Evolutionary conservation across 2,113 vertebrate genomes (phyloP).

Genomic region (Campylorhamphus procurvoides): DNA sequence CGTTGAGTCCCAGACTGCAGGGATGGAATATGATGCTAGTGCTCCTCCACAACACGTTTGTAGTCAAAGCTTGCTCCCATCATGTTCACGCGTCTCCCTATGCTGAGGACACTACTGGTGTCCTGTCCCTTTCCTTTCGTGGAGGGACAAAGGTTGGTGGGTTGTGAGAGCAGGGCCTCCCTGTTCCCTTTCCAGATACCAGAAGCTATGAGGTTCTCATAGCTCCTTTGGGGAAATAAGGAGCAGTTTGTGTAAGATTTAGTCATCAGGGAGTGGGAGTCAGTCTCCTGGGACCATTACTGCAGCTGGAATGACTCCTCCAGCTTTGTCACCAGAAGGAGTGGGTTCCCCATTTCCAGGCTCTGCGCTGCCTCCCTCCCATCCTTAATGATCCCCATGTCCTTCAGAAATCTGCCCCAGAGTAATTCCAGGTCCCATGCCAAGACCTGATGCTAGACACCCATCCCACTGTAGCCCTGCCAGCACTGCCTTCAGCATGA

Average conservation of each 20-base stretch:
- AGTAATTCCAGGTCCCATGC: neutral
- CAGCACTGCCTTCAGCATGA: fast-evolving
- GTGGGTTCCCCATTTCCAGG: neutral
- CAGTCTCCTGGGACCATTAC: neutral
- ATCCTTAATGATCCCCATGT: neutral
- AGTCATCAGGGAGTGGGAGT: fast-evolving
- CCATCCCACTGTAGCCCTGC: neutral
- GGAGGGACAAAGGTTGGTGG: neutral
- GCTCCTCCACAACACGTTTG: neutral
- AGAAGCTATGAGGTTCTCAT: neutral
- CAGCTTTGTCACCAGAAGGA: neutral
- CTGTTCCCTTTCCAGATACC: neutral
- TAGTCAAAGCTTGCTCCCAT: neutral
- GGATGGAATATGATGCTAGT: neutral
- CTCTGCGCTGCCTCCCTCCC: fast-evolving
- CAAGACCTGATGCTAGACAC: neutral
- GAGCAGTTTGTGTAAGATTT: neutral
- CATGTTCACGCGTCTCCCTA: neutral
- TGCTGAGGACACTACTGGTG: fast-evolving
- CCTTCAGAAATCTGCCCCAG: neutral
- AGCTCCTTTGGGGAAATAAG: neutral
- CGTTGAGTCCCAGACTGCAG: neutral
- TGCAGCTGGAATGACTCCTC: neutral
- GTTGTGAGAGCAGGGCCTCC: fast-evolving
- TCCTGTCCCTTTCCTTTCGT: neutral